Percentiles rank a stretch among this genome's conserved stretches.
phyloP scores from a whole-genome alignment of 37 sponge, comb jelly and placozoan genomes.

The Bolinopsis microptera region DNA sequence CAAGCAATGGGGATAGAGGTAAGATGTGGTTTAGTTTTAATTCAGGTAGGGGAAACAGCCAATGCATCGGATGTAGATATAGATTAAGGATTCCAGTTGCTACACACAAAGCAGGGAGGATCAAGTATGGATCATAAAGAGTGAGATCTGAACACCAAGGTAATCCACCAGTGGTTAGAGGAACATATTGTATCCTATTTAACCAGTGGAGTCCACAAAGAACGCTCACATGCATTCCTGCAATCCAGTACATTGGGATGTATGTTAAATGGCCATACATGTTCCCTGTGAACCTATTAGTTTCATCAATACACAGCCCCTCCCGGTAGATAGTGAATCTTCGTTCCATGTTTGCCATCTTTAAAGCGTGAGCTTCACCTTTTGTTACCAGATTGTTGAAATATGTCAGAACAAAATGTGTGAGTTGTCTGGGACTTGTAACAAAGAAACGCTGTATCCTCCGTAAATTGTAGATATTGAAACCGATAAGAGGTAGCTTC shows the following conservation, averaged over 20 bases:
- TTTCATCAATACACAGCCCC: not conserved
- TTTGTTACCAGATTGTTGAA: constrained; percentile 48
- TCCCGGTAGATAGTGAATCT: constrained; percentile 37
- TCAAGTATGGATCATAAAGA: constrained; percentile 15
- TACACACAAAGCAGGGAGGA: constrained; percentile 10
- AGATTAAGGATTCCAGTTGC: not conserved
- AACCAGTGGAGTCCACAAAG: constrained; percentile 29
- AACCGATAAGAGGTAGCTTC: constrained; percentile 1
- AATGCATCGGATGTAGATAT: constrained; percentile 20
- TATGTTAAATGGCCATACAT: not conserved
- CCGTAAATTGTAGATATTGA: constrained; percentile 47
- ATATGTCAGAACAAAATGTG: constrained; percentile 58
- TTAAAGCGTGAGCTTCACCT: constrained; percentile 29
- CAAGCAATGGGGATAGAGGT: not conserved
- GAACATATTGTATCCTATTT: constrained; percentile 54
- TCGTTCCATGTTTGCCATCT: constrained; percentile 52
- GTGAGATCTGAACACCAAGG: constrained; percentile 57
- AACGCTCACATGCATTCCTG: not conserved
- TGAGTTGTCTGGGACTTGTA: not conserved
- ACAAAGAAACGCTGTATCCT: constrained; percentile 16
- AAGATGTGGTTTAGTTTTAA: not conserved
- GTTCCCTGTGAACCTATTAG: not conserved
- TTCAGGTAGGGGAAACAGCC: constrained; percentile 14
- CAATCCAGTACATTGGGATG: constrained; percentile 28
- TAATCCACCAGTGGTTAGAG: not conserved